phyloP scores from a whole-genome alignment of 2,888 invertebrate genomes.

The Troglohyphantes excavatus region DNA sequence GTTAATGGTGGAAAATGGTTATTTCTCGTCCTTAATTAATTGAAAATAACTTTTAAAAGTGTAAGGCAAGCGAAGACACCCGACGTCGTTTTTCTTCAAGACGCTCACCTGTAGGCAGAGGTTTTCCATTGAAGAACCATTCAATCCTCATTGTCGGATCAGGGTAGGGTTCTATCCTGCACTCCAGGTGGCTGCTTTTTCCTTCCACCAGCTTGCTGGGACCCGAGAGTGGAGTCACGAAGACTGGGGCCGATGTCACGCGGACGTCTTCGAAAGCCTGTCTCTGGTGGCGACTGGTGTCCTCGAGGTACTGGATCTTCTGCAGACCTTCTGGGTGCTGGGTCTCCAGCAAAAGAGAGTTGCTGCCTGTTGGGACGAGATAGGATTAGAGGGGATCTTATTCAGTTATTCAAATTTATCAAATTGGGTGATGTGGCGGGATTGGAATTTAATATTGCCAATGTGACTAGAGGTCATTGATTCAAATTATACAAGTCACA shows the following conservation, averaged over 20 bases:
- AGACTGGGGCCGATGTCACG: slow-evolving; percentile 86
- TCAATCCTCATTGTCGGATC: slow-evolving; percentile 88
- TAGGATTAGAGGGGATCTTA: no score
- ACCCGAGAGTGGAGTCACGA: slow-evolving; percentile 92
- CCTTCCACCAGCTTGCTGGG: slow-evolving; percentile 91
- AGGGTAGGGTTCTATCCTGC: slow-evolving; percentile 96
- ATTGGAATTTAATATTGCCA: no score
- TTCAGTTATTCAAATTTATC: no score
- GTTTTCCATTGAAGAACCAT: slow-evolving; percentile 80
- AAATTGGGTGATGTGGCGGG: no score
- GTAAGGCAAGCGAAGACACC: no score
- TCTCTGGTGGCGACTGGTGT: slow-evolving; percentile 86
- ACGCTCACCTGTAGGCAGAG: slow-evolving; percentile 72
- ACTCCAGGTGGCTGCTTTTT: slow-evolving; percentile 96
- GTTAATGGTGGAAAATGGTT: no score
- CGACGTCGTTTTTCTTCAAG: no score
- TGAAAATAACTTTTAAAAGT: no score
- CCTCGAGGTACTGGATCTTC: slow-evolving; percentile 94
- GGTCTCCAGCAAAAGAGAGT: slow-evolving; percentile 91
- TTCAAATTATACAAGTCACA: no score
- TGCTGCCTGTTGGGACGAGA: slow-evolving; percentile 18
- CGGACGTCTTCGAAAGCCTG: slow-evolving; percentile 50
- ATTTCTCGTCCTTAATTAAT: no score
- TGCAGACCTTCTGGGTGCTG: slow-evolving; percentile 96
- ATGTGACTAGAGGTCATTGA: no score